Conservation (phyloP, 1,140 invertebrate species). For the Agraylea sexmaculata region DNA sequence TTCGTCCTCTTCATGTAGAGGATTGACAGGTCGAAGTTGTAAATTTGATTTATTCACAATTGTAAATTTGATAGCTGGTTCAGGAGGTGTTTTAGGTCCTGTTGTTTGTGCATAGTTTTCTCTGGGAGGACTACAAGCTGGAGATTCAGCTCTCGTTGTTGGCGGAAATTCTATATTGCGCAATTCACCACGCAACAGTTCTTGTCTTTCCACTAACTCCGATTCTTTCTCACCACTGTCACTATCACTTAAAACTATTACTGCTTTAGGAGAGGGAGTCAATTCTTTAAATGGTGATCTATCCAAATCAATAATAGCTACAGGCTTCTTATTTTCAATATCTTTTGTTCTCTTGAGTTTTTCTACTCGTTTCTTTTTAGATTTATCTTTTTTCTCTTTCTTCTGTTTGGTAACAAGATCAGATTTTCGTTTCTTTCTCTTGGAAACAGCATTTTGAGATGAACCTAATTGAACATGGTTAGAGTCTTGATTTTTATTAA, state of each 20-base stretch:
- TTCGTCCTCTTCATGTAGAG: slow-evolving; percentile 25
- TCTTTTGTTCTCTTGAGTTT: slow-evolving; percentile 38
- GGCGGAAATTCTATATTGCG: slow-evolving; percentile 25
- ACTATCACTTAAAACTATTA: slow-evolving; percentile 72
- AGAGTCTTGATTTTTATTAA: slow-evolving; percentile 58
- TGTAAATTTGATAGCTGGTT: slow-evolving; percentile 23
- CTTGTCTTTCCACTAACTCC: slow-evolving; percentile 24
- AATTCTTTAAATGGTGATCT: slow-evolving; percentile 71
- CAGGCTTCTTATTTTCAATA: slow-evolving; percentile 51
- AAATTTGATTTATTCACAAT: slow-evolving; percentile 20
- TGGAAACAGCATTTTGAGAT: slow-evolving; percentile 24
- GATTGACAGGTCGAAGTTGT: slow-evolving; percentile 21
- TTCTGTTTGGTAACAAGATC: slow-evolving; percentile 40
- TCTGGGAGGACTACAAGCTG: slow-evolving; percentile 28
- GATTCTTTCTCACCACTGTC: slow-evolving; percentile 47
- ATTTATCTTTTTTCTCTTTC: slow-evolving; percentile 33
- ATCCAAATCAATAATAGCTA: slow-evolving; percentile 75
- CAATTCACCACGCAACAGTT: slow-evolving; percentile 21
- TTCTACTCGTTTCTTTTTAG: slow-evolving; percentile 38
- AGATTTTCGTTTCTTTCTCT: slow-evolving; percentile 33
- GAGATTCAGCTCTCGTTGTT: slow-evolving; percentile 18
- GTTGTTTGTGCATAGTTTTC: slow-evolving; percentile 32
- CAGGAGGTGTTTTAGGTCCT: slow-evolving; percentile 33
- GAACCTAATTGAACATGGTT: slow-evolving; percentile 35
- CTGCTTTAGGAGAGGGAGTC: slow-evolving; percentile 62